phyloP scores from a whole-genome alignment of 2,113 vertebrate genomes.

The Alethe diademata region DNA sequence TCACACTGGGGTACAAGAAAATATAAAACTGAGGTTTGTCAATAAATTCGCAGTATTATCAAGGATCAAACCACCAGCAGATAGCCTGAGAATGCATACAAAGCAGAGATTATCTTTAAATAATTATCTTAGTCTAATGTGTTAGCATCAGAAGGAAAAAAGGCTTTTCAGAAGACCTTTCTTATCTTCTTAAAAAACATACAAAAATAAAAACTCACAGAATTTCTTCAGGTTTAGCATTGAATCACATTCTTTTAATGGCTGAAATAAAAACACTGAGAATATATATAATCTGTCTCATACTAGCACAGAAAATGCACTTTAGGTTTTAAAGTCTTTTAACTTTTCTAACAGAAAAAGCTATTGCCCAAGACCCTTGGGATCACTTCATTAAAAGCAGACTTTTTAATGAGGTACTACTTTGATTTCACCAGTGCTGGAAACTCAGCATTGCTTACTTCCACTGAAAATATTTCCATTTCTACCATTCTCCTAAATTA shows the following conservation, averaged over 20 bases:
- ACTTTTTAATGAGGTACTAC: background rate
- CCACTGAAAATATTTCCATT: background rate
- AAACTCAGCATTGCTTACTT: background rate
- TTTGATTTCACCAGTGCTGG: background rate
- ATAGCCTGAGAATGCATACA: background rate
- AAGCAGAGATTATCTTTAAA: background rate
- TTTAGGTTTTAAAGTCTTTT: background rate
- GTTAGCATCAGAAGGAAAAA: constrained; percentile 11
- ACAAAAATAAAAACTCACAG: background rate
- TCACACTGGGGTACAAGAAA: background rate
- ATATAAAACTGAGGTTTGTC: background rate
- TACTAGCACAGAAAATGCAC: background rate
- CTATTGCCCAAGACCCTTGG: background rate
- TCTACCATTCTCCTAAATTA: background rate
- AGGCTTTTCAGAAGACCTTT: background rate
- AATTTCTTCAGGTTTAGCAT: background rate
- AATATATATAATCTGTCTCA: background rate
- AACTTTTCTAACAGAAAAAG: background rate
- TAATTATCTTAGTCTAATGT: background rate
- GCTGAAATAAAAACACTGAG: background rate
- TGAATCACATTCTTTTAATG: background rate
- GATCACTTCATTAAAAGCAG: background rate
- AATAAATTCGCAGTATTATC: background rate
- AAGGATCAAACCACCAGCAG: background rate
- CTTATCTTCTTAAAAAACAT: background rate